Percentiles rank a stretch among this genome's conserved stretches.
Conservation (phyloP, 2,797 vertebrate genomes). For the Acanthurus tractus region DNA sequence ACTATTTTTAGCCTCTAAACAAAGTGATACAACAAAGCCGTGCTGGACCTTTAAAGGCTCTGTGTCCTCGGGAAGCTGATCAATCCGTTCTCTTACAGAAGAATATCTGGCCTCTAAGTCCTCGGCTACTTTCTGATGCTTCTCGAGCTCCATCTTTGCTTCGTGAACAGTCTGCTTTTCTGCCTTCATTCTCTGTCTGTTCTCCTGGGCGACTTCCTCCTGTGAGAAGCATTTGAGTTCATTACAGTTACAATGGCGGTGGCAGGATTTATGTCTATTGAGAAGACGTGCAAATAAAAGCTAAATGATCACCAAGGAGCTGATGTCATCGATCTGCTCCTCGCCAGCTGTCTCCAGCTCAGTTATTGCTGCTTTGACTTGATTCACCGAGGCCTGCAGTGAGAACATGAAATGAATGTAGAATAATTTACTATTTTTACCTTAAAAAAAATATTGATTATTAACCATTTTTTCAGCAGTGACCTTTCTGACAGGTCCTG, state of each 20-base stretch:
- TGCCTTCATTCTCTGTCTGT: slow-evolving; percentile 47
- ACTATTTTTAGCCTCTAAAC: slow-evolving; percentile 19
- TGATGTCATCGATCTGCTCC: slow-evolving; percentile 63
- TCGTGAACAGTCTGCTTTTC: slow-evolving; percentile 45
- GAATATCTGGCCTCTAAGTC: slow-evolving; percentile 38
- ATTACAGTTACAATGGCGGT: neutral
- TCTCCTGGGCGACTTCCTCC: slow-evolving; percentile 62
- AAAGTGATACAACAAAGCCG: neutral
- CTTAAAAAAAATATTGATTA: no score
- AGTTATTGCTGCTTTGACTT: slow-evolving; percentile 52
- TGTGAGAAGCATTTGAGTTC: slow-evolving; percentile 3
- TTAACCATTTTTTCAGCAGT: neutral
- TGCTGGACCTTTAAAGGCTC: slow-evolving; percentile 56
- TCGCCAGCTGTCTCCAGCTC: slow-evolving; percentile 39
- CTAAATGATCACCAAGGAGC: slow-evolving; percentile 53
- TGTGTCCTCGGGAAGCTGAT: slow-evolving; percentile 59
- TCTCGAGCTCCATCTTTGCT: slow-evolving; percentile 50
- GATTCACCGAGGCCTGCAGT: slow-evolving; percentile 53
- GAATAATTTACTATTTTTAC: neutral
- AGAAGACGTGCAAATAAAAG: neutral
- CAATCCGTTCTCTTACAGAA: slow-evolving; percentile 45
- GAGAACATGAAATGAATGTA: neutral
- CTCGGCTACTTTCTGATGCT: slow-evolving; percentile 15
- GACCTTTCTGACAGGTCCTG: neutral
- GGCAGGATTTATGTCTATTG: neutral